Evolutionary conservation across 2,113 vertebrate genomes (phyloP).

Genomic region (Alexandromys fortis): DNA sequence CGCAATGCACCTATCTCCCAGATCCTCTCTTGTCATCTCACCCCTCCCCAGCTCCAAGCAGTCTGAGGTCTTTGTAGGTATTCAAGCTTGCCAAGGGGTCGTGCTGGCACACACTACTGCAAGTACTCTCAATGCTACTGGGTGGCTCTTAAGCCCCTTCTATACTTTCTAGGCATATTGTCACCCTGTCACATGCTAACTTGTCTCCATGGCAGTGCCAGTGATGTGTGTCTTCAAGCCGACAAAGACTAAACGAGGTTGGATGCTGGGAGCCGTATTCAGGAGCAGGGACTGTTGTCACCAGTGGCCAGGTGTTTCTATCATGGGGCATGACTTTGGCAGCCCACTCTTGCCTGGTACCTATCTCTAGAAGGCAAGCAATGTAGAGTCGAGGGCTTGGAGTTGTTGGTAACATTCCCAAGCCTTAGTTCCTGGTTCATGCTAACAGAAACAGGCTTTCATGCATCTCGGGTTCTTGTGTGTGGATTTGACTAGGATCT

Average conservation of each 20-base stretch:
- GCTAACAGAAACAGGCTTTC: background rate
- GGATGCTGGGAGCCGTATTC: slow-evolving; percentile 23
- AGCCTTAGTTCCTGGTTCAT: background rate
- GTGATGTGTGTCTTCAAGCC: slow-evolving; percentile 66
- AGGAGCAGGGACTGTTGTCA: background rate
- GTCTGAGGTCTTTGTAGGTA: slow-evolving; percentile 55
- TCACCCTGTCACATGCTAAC: slow-evolving; percentile 62
- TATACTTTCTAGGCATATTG: slow-evolving; percentile 74
- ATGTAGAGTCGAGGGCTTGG: background rate
- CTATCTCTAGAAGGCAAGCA: background rate
- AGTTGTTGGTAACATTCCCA: background rate
- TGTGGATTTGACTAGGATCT: background rate
- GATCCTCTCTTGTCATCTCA: background rate
- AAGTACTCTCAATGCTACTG: slow-evolving; percentile 31
- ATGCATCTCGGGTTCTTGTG: background rate
- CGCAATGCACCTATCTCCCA: fast-evolving
- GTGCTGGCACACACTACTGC: slow-evolving; percentile 65
- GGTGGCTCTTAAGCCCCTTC: slow-evolving; percentile 72
- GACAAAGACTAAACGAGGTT: slow-evolving; percentile 69
- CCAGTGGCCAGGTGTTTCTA: background rate
- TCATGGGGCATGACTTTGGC: slow-evolving; percentile 21
- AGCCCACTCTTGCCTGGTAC: background rate
- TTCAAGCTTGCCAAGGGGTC: slow-evolving; percentile 53
- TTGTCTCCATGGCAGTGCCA: slow-evolving; percentile 70
- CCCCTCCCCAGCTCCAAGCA: slow-evolving; percentile 51